Evolutionary conservation across 2,113 vertebrate species (phyloP), one percentile per base, ranked within the genome.

Genomic region (Parus major): DNA sequence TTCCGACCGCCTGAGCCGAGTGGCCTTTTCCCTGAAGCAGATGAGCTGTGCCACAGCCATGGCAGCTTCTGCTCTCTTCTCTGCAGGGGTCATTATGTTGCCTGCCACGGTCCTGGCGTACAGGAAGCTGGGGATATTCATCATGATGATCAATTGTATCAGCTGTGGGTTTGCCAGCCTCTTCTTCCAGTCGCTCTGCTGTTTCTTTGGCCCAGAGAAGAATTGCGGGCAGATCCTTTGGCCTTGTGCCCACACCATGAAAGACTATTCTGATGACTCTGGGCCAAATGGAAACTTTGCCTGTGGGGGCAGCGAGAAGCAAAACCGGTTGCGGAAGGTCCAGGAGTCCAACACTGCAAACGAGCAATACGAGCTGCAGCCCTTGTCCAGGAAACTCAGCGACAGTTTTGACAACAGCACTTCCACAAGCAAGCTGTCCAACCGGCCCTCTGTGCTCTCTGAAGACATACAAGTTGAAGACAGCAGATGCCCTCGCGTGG

Each of bases 341-440:
- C 98, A 98, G 9, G 97, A 94, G 27, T 96, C 97, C 49, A 98
- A 97, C 76, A 96, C 95, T 35, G 98, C 98, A 60, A 98, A 98
- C 0, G 99, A 99, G 93, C 99, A 99, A 63, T 99, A 99, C 0
- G 99, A 99, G 97, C 98, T 99, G 52, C 99, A 99, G 95, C 99
- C 99, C 29, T 77, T 99, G 92, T 98, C 99, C 33, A 98, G 98
- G 71, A 98, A 99, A 77, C 97, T 99, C 63, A 99, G 99, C 1
- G 99, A 99, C 97, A 99, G 99, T 92, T 99, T 99, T 88, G 99
- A 99, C 94, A 99, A 99, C 96, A 99, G 99, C 98, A 99, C 99
- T 29, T 99, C 99, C 93, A 99, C 99, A 65, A 99, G 99, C 95
- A 99, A 99, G 96, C 97, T 99, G 90, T 99, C 99, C 94, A 99